Base-by-base conservation (phyloP, 2,797 vertebrate genomes). In the Semaprochilodus insignis region DNA sequence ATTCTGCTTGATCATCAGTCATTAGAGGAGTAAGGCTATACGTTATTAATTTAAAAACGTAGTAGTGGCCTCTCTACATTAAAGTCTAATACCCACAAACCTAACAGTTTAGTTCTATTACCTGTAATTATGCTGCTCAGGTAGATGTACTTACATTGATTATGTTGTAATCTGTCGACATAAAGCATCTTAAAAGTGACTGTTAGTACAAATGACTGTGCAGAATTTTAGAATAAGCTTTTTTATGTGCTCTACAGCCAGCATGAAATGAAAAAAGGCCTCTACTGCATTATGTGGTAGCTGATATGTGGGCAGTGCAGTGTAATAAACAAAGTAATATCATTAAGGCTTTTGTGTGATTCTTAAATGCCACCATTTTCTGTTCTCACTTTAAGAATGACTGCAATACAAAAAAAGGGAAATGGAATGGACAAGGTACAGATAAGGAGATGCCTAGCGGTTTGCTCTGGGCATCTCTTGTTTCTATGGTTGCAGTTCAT, bases 401-500 rank as follows among this genome's bases (percentile, higher is more conserved):
- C 23, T 74, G 11, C 31, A 60, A 25, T 75, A 25, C 2, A 44
- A 5, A 16, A 74, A 54, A 52, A 27, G 13, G 31, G 6, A 54
- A 75, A 62, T 44, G 55, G 21, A 23, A 31, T 8, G 16, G 31
- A 59, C 1, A 40, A 60, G 55, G 21, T 55, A 4, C 27, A 57
- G 17, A 59, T 36, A n/a, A 44, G 40, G 8, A 57, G 31, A 15
- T 70, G 36, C 66, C 66, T 44, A 23, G 3, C n/a, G 16, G 19
- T 55, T 54, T 57, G 52, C 34, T 74, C 4, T 36, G 73, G 31
- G 80, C 84, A 76, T 83, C 73, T 81, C 78, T 71, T 78, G 85
- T 86, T 83, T 86, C 85, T 81, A 83, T 86, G 85, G 85, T 81
- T 71, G 81, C 78, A 21, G 55, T 78, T 83, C 48, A 78, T 86